Conservation (phyloP, 2,113 vertebrate genomes). For the Phrynosoma blainvillii region DNA sequence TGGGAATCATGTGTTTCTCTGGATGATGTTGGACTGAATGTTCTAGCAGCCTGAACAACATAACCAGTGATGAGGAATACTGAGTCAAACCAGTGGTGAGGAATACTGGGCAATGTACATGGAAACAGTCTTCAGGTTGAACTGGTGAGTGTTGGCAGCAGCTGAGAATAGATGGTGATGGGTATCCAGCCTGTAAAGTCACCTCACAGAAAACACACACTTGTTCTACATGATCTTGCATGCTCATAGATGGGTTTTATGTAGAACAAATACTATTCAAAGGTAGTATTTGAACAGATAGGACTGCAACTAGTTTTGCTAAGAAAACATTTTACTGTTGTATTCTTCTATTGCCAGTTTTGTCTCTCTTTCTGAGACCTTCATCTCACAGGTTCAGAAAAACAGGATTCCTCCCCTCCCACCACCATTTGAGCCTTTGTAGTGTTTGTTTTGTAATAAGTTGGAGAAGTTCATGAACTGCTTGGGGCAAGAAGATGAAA, state of each 20-base stretch:
- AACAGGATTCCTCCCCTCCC: background rate
- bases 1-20: too few relatives aligned
- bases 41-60: too few relatives aligned
- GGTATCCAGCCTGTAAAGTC: too few relatives aligned
- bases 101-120: too few relatives aligned
- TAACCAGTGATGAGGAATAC: too few relatives aligned
- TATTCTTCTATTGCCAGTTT: constrained; percentile 6
- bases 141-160: too few relatives aligned
- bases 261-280: too few relatives aligned
- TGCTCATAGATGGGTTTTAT: background rate
- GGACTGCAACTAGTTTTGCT: background rate
- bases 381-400: background rate
- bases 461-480: background rate
- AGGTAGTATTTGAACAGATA: background rate
- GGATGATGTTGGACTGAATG: too few relatives aligned
- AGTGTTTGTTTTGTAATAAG: constrained; percentile 3
- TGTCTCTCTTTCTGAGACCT: background rate
- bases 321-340: background rate
- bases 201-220: too few relatives aligned
- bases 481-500: constrained; percentile 4
- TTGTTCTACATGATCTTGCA: background rate
- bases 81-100: too few relatives aligned
- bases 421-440: background rate
- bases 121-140: too few relatives aligned
- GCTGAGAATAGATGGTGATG: too few relatives aligned